These are phyloP conservation scores for Cirrhinus mrigala DNA, from an alignment of 2,797 vertebrate genomes.

Conservation along the genomic window DNA sequence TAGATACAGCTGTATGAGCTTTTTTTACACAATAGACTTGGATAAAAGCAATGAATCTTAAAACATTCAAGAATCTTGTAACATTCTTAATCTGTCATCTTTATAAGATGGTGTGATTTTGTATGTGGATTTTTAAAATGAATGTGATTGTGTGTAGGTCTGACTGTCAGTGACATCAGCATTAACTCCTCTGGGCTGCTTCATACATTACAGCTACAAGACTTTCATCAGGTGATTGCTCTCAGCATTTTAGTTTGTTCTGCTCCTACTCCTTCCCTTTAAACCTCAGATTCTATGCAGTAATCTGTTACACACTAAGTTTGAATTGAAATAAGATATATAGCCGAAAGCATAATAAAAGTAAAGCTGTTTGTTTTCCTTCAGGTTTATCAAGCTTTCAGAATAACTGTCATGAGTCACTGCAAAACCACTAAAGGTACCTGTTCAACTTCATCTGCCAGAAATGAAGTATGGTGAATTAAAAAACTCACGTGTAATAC, in stretches of 20 bases:
- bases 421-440: slow-evolving; percentile 88
- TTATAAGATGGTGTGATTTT: neutral
- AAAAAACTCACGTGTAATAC: neutral
- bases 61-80: neutral
- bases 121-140: neutral
- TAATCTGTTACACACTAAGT: neutral
- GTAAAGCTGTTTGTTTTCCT: slow-evolving; percentile 14
- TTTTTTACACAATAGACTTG: neutral
- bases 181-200: slow-evolving; percentile 87
- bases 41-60: neutral
- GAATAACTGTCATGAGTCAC: slow-evolving; percentile 84
- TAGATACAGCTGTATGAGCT: neutral
- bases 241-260: neutral
- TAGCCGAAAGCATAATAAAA: neutral
- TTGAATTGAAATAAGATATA: neutral
- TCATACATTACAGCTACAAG: slow-evolving; percentile 85
- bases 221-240: slow-evolving; percentile 87
- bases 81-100: neutral
- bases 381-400: slow-evolving; percentile 95
- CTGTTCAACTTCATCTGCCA: neutral
- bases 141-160: slow-evolving; percentile 74
- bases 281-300: neutral
- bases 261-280: neutral
- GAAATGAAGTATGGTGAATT: neutral
- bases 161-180: slow-evolving; percentile 81